These are phyloP conservation scores for Acrossocheilus wenchowensis DNA, from an alignment of 2,797 vertebrate genomes.

Conservation along the genomic window DNA sequence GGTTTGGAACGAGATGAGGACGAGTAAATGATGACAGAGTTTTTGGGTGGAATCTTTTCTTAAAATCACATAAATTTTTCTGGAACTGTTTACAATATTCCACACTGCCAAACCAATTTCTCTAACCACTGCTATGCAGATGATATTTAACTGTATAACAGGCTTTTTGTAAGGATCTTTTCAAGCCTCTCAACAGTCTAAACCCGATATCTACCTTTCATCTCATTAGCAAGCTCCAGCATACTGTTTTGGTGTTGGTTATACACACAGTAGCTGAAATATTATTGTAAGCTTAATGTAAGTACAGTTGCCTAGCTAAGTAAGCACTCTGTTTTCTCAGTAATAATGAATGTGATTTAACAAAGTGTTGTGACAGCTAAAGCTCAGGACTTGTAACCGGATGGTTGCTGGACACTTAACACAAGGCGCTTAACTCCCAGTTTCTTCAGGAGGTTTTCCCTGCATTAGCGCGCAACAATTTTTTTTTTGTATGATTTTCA, in stretches of 20 bases:
- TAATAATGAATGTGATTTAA: background rate
- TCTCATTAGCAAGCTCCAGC: background rate
- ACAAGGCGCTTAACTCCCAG: background rate
- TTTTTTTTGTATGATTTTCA: background rate
- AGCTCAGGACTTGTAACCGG: background rate
- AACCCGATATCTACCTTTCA: background rate
- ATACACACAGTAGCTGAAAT: background rate
- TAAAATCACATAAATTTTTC: background rate
- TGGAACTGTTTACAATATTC: background rate
- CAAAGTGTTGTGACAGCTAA: background rate
- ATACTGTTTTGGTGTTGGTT: background rate
- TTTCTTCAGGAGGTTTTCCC: too few species aligned
- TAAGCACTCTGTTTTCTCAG: background rate
- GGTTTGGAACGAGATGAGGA: background rate
- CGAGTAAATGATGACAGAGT: background rate
- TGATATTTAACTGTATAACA: background rate
- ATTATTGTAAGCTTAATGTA: background rate
- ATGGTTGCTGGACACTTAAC: background rate
- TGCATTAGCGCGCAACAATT: background rate
- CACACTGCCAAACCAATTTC: slow-evolving; percentile 11
- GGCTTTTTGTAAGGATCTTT: background rate
- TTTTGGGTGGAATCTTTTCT: background rate
- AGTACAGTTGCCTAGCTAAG: background rate
- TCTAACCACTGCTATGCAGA: background rate
- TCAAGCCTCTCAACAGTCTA: background rate